These are phyloP conservation scores for Atopsyche davidsoni DNA, from an alignment of 1,140 invertebrate genomes.

Conservation along the genomic window DNA sequence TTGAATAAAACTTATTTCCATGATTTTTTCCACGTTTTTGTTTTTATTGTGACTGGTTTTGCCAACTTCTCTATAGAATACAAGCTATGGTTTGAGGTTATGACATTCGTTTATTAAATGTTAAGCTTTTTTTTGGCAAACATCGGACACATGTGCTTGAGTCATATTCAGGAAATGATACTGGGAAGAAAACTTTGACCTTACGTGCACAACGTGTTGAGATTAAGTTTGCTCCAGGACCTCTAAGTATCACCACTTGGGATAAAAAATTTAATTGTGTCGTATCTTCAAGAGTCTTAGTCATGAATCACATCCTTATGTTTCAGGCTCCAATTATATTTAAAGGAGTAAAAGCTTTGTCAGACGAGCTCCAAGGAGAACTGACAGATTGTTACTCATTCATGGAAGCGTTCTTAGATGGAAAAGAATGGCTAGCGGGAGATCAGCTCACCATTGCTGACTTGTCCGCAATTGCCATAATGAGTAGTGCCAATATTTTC, in stretches of 20 bases:
- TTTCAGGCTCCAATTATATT: conserved; percentile 12
- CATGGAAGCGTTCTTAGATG: conserved; percentile 45
- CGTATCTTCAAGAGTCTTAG: background rate
- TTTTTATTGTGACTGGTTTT: no score
- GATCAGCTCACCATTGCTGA: conserved; percentile 54
- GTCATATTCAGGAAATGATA: no score
- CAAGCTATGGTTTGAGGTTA: no score
- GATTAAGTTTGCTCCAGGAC: background rate
- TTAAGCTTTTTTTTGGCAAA: no score
- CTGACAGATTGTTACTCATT: conserved; percentile 40
- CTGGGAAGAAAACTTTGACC: no score
- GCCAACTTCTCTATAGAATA: no score
- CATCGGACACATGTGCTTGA: no score
- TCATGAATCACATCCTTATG: background rate
- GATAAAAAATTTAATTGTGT: background rate
- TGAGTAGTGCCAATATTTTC: conserved; percentile 34
- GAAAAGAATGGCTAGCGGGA: conserved; percentile 42
- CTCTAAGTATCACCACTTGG: no score
- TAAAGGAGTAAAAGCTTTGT: conserved; percentile 2
- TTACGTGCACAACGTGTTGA: background rate
- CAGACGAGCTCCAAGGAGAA: conserved; percentile 12
- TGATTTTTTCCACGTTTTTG: no score
- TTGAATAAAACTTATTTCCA: background rate
- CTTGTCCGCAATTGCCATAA: conserved; percentile 39
- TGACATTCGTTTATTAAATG: no score